Conservation (phyloP, 2,797 vertebrate genomes). For the Sarcophilus harrisii region DNA sequence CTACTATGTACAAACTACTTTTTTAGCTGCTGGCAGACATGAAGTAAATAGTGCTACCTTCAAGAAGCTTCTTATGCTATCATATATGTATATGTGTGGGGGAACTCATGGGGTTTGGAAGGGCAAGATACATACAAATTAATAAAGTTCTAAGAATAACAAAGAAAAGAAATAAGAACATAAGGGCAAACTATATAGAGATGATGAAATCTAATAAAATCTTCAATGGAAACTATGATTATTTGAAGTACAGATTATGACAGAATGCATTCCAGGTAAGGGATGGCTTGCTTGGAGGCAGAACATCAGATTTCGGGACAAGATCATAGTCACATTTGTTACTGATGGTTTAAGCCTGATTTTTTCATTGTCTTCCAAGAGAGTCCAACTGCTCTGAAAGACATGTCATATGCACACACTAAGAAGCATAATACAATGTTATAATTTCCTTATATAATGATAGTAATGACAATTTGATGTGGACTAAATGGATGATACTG, state of each 20-base stretch:
- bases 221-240: not conserved
- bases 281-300: not conserved
- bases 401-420: not conserved
- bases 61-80: not conserved
- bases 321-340: not conserved
- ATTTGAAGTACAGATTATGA: not conserved
- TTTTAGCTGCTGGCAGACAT: not conserved
- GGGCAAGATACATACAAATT: not conserved
- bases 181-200: not conserved
- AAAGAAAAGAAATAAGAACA: not conserved
- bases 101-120: not conserved
- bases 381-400: not conserved
- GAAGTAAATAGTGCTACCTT: not conserved
- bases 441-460: not conserved
- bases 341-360: not conserved
- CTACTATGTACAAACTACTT: not conserved
- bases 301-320: not conserved
- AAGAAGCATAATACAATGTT: not conserved
- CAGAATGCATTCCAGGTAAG: not conserved
- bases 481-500: not conserved
- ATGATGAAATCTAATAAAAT: not conserved
- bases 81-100: not conserved
- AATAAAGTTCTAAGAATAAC: not conserved
- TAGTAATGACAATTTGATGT: not conserved
- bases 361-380: not conserved